phyloP scores from a whole-genome alignment of 2,797 vertebrate species.

The Buphagus erythrorhynchus region DNA sequence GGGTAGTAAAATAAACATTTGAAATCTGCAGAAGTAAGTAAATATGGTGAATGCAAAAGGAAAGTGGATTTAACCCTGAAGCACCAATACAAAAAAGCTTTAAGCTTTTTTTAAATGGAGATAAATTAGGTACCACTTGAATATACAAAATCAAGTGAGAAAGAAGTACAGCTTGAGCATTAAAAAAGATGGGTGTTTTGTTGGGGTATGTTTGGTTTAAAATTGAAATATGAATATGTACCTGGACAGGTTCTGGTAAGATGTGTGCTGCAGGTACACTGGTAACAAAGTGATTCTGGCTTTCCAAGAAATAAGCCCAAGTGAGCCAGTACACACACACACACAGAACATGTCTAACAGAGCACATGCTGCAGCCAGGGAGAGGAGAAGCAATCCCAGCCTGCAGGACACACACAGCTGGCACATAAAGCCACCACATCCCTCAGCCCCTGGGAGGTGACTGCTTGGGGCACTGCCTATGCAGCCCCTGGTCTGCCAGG shows the following conservation, averaged over 20 bases:
- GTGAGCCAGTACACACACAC: background rate
- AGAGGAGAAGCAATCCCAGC: background rate
- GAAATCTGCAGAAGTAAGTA: background rate
- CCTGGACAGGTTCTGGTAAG: background rate
- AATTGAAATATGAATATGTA: background rate
- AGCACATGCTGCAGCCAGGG: background rate
- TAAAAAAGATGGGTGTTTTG: background rate
- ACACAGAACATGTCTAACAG: fast-evolving
- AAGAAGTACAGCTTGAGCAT: background rate
- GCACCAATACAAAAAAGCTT: background rate
- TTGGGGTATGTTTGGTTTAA: background rate
- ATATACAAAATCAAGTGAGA: background rate
- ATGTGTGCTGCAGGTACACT: background rate
- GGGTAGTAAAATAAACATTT: background rate
- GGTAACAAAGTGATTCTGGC: background rate
- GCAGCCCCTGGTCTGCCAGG: background rate
- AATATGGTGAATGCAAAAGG: background rate
- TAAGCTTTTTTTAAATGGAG: background rate
- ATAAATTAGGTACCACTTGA: background rate
- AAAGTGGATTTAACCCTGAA: background rate
- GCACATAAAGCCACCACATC: background rate
- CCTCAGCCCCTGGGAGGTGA: background rate
- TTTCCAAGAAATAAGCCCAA: background rate
- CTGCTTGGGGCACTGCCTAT: fast-evolving
- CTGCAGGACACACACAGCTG: background rate